These are phyloP conservation scores for Macaca fascicularis DNA, from an alignment of 2,113 vertebrate genomes.

Conservation along the genomic window DNA sequence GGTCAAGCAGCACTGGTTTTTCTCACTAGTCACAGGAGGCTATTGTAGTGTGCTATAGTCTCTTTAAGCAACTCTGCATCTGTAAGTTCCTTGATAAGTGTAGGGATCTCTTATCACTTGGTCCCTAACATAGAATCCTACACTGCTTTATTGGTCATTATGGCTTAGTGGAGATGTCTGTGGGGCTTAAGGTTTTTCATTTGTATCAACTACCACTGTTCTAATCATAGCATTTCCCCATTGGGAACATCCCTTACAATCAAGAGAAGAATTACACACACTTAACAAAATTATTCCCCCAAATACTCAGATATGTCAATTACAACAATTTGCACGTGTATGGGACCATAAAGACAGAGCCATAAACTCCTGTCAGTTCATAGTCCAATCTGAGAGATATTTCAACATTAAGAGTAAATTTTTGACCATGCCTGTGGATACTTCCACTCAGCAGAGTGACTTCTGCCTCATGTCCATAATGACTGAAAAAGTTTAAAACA, in stretches of 20 bases:
- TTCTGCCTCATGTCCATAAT: not conserved
- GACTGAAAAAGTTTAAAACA: not conserved
- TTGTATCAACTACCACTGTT: not conserved
- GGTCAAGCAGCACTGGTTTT: not conserved
- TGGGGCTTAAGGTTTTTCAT: not conserved
- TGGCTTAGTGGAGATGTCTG: not conserved
- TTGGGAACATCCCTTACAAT: not conserved
- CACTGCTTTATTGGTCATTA: not conserved
- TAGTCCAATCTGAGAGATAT: not conserved
- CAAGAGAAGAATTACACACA: not conserved
- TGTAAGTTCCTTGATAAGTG: not conserved
- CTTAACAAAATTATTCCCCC: not conserved
- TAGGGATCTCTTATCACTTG: not conserved
- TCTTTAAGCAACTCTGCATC: not conserved
- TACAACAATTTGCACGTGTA: not conserved
- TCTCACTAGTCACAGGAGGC: not conserved
- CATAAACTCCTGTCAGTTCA: not conserved
- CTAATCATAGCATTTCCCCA: not conserved
- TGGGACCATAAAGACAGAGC: not conserved
- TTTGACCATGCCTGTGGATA: not conserved
- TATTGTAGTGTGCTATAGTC: not conserved
- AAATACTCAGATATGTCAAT: not conserved
- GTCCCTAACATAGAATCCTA: not conserved
- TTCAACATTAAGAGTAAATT: not conserved
- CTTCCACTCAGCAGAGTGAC: not conserved